A percentile compares a stretch with the other conserved stretches of the same genome.
phyloP scores from a whole-genome alignment of 2,888 invertebrate genomes.

The Drosophila putrida region DNA sequence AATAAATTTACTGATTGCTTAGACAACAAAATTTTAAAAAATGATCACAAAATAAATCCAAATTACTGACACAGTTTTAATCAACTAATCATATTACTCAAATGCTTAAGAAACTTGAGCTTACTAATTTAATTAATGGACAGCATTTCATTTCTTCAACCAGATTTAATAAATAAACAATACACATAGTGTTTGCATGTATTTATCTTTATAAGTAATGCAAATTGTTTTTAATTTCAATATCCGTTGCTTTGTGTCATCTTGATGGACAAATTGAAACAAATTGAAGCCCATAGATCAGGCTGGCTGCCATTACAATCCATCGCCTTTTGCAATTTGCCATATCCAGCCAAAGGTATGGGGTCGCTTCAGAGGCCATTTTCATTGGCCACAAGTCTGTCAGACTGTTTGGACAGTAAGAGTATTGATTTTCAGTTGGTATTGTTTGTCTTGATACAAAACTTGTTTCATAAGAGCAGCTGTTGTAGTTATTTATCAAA shows the following conservation, averaged over 20 bases:
- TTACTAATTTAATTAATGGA: too few species aligned
- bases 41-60: too few species aligned
- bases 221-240: constrained; percentile 65
- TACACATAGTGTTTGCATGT: constrained; percentile 6
- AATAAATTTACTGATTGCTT: too few species aligned
- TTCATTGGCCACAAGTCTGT: constrained; percentile 14
- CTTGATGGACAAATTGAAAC: constrained; percentile 71
- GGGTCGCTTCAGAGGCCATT: neutral
- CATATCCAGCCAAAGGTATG: neutral
- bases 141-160: too few species aligned
- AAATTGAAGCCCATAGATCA: constrained; percentile 64
- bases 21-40: too few species aligned
- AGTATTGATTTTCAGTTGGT: constrained; percentile 52
- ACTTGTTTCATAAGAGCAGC: constrained; percentile 52
- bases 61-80: too few species aligned
- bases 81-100: too few species aligned
- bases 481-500: constrained; percentile 67
- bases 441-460: constrained; percentile 13
- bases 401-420: constrained; percentile 1
- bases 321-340: constrained; percentile 6
- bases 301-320: constrained; percentile 16
- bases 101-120: too few species aligned
- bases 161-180: too few species aligned
- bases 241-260: constrained; percentile 48
- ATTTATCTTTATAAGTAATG: constrained; percentile 54